A percentile compares a stretch with the other conserved stretches of the same genome.
These are phyloP conservation scores for Pseudochirops corinnae DNA, from an alignment of 2,797 vertebrate species.

Conservation along the genomic window DNA sequence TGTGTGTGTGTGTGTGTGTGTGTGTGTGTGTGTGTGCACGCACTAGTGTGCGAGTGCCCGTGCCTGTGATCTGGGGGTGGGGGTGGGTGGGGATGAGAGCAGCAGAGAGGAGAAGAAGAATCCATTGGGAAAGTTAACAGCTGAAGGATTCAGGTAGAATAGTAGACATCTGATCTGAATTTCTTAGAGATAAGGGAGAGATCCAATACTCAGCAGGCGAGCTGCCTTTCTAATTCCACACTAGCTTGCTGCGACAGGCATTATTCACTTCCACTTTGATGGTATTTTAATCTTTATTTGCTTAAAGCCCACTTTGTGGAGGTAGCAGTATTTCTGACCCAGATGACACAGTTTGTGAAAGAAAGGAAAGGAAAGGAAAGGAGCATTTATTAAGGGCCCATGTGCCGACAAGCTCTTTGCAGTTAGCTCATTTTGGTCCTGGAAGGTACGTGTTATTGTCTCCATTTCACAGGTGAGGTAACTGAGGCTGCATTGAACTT, in stretches of 20 bases:
- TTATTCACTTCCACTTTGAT: slow-evolving; percentile 60
- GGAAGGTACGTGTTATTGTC: neutral
- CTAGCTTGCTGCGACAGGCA: slow-evolving; percentile 37
- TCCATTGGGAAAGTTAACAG: slow-evolving; percentile 29
- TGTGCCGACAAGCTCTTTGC: neutral
- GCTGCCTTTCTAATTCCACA: slow-evolving; percentile 20
- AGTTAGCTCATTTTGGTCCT: neutral
- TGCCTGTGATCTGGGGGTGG: too few relatives aligned
- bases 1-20: too few relatives aligned
- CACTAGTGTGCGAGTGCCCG: too few relatives aligned
- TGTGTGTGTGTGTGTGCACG: too few relatives aligned
- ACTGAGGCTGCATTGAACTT: neutral
- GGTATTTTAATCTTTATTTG: slow-evolving; percentile 75
- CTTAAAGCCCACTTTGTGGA: slow-evolving; percentile 60
- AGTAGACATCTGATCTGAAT: slow-evolving; percentile 36
- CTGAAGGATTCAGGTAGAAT: neutral
- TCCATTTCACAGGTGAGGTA: neutral
- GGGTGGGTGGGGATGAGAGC: neutral
- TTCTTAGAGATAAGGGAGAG: slow-evolving; percentile 33
- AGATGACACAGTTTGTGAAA: slow-evolving; percentile 73
- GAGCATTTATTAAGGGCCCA: neutral
- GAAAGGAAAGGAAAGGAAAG: neutral
- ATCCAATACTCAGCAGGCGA: slow-evolving; percentile 18
- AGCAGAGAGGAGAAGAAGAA: neutral
- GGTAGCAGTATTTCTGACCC: slow-evolving; percentile 71